phyloP scores from a whole-genome alignment of 2,797 vertebrate genomes.

The Pseudopleuronectes americanus region DNA sequence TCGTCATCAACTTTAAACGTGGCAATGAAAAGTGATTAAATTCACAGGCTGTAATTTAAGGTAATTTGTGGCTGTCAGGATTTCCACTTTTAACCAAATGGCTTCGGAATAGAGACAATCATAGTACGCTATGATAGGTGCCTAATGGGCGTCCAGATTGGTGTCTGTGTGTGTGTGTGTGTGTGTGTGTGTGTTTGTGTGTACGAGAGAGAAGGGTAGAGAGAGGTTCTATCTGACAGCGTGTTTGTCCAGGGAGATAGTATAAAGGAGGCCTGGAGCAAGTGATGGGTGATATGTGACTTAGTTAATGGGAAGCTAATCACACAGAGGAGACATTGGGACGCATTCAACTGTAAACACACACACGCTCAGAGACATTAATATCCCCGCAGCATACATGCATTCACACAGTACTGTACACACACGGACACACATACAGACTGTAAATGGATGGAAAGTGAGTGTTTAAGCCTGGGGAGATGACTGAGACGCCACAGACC shows the following conservation, averaged over 20 bases:
- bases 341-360: conserved; percentile 68
- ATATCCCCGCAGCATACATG: conserved; percentile 15
- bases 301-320: conserved; percentile 80
- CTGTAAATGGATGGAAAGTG: conserved; percentile 71
- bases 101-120: conserved; percentile 57
- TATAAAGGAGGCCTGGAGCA: conserved; percentile 71
- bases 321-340: conserved; percentile 67
- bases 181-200: conserved; percentile 27
- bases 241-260: conserved; percentile 78
- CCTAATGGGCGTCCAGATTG: conserved; percentile 63
- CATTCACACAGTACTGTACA: conserved; percentile 17
- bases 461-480: conserved; percentile 66
- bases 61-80: conserved; percentile 48
- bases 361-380: conserved; percentile 34
- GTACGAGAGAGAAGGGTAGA: conserved; percentile 1
- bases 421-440: conserved; percentile 22
- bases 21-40: conserved; percentile 19
- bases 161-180: conserved; percentile 33
- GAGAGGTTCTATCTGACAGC: conserved; percentile 43
- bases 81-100: conserved; percentile 54
- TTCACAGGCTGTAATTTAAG: conserved; percentile 38
- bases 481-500: conserved; percentile 72
- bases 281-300: conserved; percentile 74
- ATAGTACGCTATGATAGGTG: conserved; percentile 61
- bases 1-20: conserved; percentile 1